Evolutionary conservation across 1,140 invertebrate species (phyloP), one percentile per base, ranked within the genome.

Genomic region (Drosophila erecta): DNA sequence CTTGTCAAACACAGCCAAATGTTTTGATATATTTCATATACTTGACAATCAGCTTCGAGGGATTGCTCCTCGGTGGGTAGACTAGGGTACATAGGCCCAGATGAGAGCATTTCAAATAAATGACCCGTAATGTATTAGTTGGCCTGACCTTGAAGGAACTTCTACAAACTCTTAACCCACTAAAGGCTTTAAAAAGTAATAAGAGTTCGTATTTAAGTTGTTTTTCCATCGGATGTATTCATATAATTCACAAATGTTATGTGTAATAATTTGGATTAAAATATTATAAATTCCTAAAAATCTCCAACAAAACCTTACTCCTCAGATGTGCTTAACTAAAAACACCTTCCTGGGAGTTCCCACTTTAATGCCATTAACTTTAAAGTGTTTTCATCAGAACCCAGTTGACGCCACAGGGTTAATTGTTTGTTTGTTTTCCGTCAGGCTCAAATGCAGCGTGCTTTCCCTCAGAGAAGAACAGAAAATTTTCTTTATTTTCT

Each of bases 1-100:
- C 84, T 89, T 87, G 84, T 87, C 83, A 87, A 87, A 87, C 61
- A 79, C 84, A 87, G 75, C 56, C 43, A 87, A 87, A 87, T 89
- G 83, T 89, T 89, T 89, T 89, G 65, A 89, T 72, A 87, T 87
- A 86, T 86, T 87, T 87, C 79, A 83, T 76, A 64, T 70, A 89
- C 83, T 87, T 87, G 76, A 79, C 83, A 87, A 86, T 87, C 76
- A 66, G 59, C 69, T 47, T 47, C 27, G n/a, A 15, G 57, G 43
- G 57, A 44, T 37, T 30, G 50, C 38, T 17, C 17, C 38, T 17
- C n/a, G n/a, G 24, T 1, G 33, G 50, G 33, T 7, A 3, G 14
- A 1, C 37, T 10, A 33, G 27, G 46, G 37, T 22, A 12, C 24
- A 15, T 37, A 20, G 15, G 46, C 38, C 50, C 20, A 40, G 66